phyloP scores from a whole-genome alignment of 2,888 invertebrate species.

The Protophormia terraenovae region DNA sequence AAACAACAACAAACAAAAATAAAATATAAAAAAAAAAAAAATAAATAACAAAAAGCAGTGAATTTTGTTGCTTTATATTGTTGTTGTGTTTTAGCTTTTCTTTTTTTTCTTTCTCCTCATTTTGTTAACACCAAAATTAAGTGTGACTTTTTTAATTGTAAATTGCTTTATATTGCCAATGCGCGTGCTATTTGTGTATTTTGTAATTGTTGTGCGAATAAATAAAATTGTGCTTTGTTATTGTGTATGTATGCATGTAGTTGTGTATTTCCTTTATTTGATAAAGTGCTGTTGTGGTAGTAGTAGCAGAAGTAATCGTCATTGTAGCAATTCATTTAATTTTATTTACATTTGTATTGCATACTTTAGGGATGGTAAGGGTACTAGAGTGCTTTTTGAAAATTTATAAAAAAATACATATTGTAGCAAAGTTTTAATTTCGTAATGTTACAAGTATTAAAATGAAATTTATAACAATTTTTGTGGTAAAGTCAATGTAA shows the following conservation, averaged over 20 bases:
- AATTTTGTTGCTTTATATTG: neutral
- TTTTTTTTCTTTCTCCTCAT: neutral
- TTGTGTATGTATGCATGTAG: too few relatives aligned
- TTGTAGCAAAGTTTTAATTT: neutral
- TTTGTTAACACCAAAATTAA: constrained; percentile 7
- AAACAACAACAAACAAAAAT: too few relatives aligned
- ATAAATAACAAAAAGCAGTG: too few relatives aligned
- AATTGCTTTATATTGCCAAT: constrained; percentile 22
- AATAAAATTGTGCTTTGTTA: too few relatives aligned
- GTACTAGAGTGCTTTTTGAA: neutral
- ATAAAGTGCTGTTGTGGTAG: neutral
- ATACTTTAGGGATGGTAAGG: constrained; percentile 3
- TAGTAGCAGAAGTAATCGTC: too few relatives aligned
- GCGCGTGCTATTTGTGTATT: neutral
- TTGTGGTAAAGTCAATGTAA: constrained; percentile 16
- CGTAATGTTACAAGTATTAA: neutral
- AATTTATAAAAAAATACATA: neutral
- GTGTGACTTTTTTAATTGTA: constrained; percentile 43
- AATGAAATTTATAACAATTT: constrained; percentile 27
- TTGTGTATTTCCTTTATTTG: too few relatives aligned
- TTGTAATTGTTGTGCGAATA: too few relatives aligned
- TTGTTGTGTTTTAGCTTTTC: neutral
- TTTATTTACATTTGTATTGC: constrained; percentile 40
- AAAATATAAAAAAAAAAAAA: too few relatives aligned
- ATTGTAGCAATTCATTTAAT: neutral